Conservation (phyloP, 2,797 vertebrate genomes). For the Brachymystax lenok region DNA sequence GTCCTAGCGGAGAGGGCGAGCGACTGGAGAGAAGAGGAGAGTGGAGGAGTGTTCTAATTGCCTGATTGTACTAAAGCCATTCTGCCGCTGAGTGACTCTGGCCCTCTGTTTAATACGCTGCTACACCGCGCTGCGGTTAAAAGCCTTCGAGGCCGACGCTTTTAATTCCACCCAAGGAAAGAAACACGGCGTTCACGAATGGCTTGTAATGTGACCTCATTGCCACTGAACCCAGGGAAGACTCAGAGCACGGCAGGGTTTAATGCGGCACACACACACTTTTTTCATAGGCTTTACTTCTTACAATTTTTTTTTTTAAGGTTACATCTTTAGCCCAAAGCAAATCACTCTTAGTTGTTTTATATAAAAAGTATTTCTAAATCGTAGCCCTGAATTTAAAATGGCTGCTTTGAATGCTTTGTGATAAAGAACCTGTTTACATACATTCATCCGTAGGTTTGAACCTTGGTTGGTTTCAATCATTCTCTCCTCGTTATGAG, state of each 20-base stretch:
- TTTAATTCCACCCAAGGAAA: conserved; percentile 57
- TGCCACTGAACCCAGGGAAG: conserved; percentile 51
- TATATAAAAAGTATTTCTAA: conserved; percentile 36
- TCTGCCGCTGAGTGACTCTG: conserved; percentile 58
- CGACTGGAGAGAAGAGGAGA: conserved; percentile 13
- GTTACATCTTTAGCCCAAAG: neutral
- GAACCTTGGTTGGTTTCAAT: neutral
- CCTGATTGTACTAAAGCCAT: conserved; percentile 66
- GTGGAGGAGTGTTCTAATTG: conserved; percentile 62
- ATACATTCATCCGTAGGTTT: neutral
- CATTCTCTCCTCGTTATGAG: conserved; percentile 76
- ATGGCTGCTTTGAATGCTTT: neutral
- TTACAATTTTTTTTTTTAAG: neutral
- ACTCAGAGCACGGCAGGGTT: conserved; percentile 13
- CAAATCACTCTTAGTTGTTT: neutral
- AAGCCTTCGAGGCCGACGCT: conserved; percentile 60
- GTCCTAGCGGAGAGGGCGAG: conserved; percentile 36
- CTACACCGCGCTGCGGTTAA: conserved; percentile 49
- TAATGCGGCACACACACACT: conserved; percentile 36
- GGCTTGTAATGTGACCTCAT: conserved; percentile 68
- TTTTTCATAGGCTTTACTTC: neutral
- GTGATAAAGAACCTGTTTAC: neutral
- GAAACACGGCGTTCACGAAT: conserved; percentile 59
- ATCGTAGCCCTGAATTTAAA: conserved; percentile 15
- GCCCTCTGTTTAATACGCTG: conserved; percentile 31